Evolutionary conservation across 2,113 vertebrate genomes (phyloP).

Genomic region (Sylvietta virens): DNA sequence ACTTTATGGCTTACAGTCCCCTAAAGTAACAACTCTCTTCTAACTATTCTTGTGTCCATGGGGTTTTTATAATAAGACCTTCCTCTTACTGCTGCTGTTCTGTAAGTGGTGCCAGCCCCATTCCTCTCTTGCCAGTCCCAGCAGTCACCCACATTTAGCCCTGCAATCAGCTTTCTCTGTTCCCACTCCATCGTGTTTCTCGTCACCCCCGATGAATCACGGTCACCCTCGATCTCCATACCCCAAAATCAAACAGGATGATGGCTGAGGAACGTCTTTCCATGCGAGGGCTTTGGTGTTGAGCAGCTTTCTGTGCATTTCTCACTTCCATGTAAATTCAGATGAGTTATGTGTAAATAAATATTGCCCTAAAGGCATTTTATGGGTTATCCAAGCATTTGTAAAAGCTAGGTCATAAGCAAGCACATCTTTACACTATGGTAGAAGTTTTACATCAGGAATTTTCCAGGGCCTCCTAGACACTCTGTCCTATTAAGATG

Average conservation of each 20-base stretch:
- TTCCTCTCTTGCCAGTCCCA: neutral
- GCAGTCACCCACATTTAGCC: neutral
- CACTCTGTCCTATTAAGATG: conserved; percentile 27
- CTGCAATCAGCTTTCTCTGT: neutral
- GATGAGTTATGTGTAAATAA: neutral
- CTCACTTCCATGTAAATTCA: neutral
- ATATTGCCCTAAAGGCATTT: neutral
- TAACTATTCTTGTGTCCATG: neutral
- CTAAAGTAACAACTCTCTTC: neutral
- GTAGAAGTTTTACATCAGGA: conserved; percentile 12
- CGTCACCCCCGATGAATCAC: neutral
- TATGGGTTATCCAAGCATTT: neutral
- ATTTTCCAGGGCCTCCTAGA: conserved; percentile 14
- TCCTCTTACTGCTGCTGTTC: neutral
- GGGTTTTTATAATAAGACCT: rapidly evolving
- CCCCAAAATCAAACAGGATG: neutral
- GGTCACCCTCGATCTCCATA: neutral
- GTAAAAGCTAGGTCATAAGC: neutral
- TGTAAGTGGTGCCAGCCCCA: neutral
- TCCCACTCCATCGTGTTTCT: rapidly evolving
- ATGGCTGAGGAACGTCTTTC: neutral
- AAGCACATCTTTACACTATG: neutral
- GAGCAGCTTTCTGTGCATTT: neutral
- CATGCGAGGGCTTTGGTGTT: neutral
- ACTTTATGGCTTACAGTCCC: neutral